Evolutionary conservation across 2,113 vertebrate genomes (phyloP), one percentile per base, ranked within the genome.

Genomic region (Lagopus leucura): DNA sequence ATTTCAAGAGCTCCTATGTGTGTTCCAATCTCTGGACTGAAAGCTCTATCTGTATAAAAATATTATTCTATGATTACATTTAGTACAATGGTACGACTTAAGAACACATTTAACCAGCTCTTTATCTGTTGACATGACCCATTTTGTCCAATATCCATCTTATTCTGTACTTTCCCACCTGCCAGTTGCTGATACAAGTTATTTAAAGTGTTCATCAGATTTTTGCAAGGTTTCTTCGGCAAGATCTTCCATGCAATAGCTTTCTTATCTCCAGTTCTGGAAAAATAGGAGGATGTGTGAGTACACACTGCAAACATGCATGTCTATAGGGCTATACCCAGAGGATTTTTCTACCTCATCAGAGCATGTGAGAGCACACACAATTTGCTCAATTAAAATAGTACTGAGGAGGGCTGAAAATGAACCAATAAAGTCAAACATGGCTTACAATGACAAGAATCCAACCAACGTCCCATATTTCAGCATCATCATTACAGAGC

Each of bases 201-300:
- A 97, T 97, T 99, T 95, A 99, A 97, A 38, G 98, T 98, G 93
- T 98, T 99, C 97, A 99, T 98, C 94, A 99, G 98, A 96, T 99
- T 98, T 97, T 99, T 99, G 97, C 98, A 99, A 87, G 99, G 99
- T 97, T 99, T 99, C 98, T 99, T 99, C 89, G 99, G 99, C 92
- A 99, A 96, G 81, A 98, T 98, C 97, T 99, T 99, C 99, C 99
- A 99, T 0, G 98, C 99, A 83, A 99, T 93, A 89, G 98, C 97
- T 96, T 99, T 98, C 95, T 99, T 99, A 95, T 99, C 99, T 66
- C 99, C 99, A 96, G 98, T 99, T 96, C 99, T 99, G 95, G 43
- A 94, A 96, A 0, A 17, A 70, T 48, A 69, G 88, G 93, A 97
- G 95, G 55, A 97, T 12, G 2, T 5, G 17, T 82, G 57, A 95